Evolutionary conservation across 2,888 invertebrate species (phyloP), one percentile per base, ranked within the genome.

Genomic region (Helleia helle): DNA sequence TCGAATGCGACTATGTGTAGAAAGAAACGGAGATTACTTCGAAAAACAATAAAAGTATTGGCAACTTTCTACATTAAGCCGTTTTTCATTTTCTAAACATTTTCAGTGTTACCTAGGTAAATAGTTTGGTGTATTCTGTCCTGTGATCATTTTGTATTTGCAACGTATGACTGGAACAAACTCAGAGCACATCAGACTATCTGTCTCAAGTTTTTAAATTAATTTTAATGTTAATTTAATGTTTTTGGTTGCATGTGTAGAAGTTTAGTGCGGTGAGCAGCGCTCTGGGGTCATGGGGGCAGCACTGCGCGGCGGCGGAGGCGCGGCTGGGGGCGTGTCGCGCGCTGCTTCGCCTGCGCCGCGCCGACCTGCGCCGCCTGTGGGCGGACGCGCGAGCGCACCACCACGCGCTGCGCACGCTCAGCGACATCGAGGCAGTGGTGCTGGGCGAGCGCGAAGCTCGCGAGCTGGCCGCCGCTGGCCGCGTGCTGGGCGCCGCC

Each of bases 301-400:
- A 65, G 43, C 81, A 75, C 47, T 71, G 79, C 14, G 71, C 76
- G 8, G 80, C 79, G 0, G 73, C 75, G 0, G 65, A 68, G 1
- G 80, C 79, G 0, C 56, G 85, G 0, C 61, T 86, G 4, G 67
- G 72, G 0, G 83, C 83, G 0, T 85, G 85, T 28, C 67, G 81
- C 3, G 72, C 79, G 18, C 77, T 99, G 41, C 77, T 99, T 46
- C 91, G 95, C 47, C 94, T 97, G 70, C 90, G 96, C 40, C 87
- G 97, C 25, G 97, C 97, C 60, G 99, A 99, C 67, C 81, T 99
- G 44, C 91, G 94, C 58, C 92, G 96, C 51, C 86, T 99, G 41
- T 99, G 98, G 97, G 87, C 94, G 4, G 97, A 98, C 70, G 95
- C 96, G 1, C 89, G 98, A n/a, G 96, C 99, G 61, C 97, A 98